Evolutionary conservation across 2,113 vertebrate genomes (phyloP).

Genomic region (Tychaedon coryphoeus): DNA sequence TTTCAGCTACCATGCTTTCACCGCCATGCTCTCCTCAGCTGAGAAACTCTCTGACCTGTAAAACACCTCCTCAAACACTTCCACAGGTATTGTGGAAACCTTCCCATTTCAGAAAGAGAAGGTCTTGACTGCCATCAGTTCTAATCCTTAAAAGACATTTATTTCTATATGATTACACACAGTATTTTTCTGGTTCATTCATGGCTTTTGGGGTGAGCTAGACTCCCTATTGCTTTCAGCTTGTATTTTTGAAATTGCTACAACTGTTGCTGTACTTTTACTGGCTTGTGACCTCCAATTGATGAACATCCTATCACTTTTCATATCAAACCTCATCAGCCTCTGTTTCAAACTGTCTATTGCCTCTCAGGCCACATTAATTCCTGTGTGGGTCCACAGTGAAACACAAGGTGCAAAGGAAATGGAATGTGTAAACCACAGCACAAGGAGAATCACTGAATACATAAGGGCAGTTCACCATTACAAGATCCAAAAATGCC

Average conservation of each 20-base stretch:
- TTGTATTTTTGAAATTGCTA: not conserved
- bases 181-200: not conserved
- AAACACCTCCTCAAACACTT: not conserved
- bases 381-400: no score
- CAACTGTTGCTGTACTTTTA: not conserved
- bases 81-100: not conserved
- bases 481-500: not conserved
- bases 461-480: not conserved
- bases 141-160: not conserved
- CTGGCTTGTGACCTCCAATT: not conserved
- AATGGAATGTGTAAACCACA: accelerated
- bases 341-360: not conserved
- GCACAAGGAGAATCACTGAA: not conserved
- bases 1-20: not conserved
- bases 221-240: not conserved
- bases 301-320: not conserved
- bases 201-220: not conserved
- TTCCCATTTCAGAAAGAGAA: not conserved
- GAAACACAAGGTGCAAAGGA: not conserved
- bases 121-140: not conserved
- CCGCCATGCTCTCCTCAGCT: not conserved
- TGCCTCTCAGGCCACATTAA: not conserved
- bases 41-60: not conserved
- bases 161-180: not conserved
- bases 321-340: not conserved